These are phyloP conservation scores for Mustela lutreola DNA, from an alignment of 2,113 vertebrate species.

Conservation along the genomic window DNA sequence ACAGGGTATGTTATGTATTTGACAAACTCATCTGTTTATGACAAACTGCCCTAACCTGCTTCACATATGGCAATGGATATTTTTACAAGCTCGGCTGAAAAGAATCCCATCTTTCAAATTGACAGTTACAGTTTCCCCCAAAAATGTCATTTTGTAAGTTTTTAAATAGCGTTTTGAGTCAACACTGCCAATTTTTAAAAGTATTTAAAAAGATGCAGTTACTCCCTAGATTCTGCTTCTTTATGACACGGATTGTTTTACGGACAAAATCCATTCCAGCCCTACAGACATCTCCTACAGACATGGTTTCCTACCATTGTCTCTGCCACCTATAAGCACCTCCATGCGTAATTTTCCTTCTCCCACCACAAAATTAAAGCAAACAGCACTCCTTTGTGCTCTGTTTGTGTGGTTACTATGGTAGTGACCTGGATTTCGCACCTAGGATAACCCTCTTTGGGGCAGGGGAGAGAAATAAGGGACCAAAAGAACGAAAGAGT, in stretches of 20 bases:
- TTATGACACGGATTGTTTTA: neutral
- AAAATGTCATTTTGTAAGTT: slow-evolving; percentile 66
- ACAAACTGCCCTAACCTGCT: slow-evolving; percentile 69
- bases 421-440: neutral
- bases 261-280: neutral
- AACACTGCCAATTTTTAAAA: slow-evolving; percentile 41
- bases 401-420: slow-evolving; percentile 18
- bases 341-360: neutral
- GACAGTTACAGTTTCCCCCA: slow-evolving; percentile 60
- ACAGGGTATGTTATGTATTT: neutral
- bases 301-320: neutral
- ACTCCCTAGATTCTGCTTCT: neutral
- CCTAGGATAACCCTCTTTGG: neutral
- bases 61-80: slow-evolving; percentile 62
- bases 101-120: slow-evolving; percentile 75
- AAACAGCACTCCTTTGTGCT: neutral
- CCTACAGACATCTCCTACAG: neutral
- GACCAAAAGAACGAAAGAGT: neutral
- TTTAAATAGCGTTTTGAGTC: slow-evolving; percentile 62
- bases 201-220: slow-evolving; percentile 22
- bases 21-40: slow-evolving; percentile 74
- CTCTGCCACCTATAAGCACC: neutral
- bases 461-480: neutral
- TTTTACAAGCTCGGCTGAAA: slow-evolving; percentile 68
- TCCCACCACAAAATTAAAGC: neutral